phyloP scores from a whole-genome alignment of 2,113 vertebrate species.

The Origma solitaria region DNA sequence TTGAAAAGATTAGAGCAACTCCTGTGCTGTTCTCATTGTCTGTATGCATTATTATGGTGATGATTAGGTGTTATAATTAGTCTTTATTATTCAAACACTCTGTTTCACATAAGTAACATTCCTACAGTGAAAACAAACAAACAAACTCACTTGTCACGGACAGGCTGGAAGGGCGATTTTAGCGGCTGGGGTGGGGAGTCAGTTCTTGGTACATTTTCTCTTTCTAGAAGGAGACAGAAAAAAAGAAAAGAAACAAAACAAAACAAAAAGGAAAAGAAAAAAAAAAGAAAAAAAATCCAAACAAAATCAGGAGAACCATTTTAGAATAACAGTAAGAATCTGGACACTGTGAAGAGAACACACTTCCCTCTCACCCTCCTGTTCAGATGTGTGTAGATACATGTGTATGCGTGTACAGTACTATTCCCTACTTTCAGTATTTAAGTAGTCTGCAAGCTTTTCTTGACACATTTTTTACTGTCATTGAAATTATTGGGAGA shows the following conservation, averaged over 20 bases:
- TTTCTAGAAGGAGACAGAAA: constrained; percentile 71
- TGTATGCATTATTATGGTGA: constrained; percentile 21
- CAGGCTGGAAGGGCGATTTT: constrained; percentile 92
- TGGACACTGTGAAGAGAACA: background rate
- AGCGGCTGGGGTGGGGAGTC: constrained; percentile 87
- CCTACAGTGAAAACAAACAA: constrained; percentile 54
- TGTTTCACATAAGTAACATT: constrained; percentile 57
- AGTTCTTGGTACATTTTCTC: constrained; percentile 83
- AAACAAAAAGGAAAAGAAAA: fast-evolving
- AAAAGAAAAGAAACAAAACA: background rate
- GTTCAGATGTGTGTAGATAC: background rate
- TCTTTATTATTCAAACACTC: constrained; percentile 52
- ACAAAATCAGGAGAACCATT: background rate
- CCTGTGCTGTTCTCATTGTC: constrained; percentile 7
- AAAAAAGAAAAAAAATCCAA: background rate
- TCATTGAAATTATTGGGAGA: background rate
- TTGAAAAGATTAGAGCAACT: background rate
- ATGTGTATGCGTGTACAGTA: background rate
- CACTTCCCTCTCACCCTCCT: background rate
- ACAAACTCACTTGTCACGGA: constrained; percentile 90
- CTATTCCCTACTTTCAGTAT: background rate
- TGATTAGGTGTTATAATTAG: constrained; percentile 54
- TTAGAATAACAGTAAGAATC: background rate
- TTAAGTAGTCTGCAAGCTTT: background rate
- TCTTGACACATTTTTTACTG: background rate